Conservation (phyloP, 2,797 vertebrate genomes). For the Arnoldichthys spilopterus region DNA sequence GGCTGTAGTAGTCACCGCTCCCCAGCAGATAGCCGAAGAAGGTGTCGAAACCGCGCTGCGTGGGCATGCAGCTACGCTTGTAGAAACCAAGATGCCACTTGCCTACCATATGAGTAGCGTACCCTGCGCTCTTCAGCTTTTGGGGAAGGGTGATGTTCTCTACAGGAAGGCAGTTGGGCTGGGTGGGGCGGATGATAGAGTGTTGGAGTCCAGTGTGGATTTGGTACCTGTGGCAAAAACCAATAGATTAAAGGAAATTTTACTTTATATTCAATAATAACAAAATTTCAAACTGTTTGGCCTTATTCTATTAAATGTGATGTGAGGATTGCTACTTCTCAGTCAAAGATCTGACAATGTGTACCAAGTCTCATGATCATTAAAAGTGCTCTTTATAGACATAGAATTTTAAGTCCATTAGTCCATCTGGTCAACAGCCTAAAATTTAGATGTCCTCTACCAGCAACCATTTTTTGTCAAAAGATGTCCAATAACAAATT, state of each 20-base stretch:
- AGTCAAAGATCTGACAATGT: not conserved
- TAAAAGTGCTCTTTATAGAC: not conserved
- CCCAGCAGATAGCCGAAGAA: constrained; percentile 95
- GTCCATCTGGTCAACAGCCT: too few species aligned
- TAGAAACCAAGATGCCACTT: constrained; percentile 99
- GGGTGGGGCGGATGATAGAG: constrained; percentile 93
- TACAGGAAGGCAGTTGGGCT: constrained; percentile 94
- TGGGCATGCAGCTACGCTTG: constrained; percentile 92
- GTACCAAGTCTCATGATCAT: not conserved
- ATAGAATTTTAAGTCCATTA: too few species aligned
- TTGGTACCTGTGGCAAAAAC: constrained; percentile 85
- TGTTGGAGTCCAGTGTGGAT: constrained; percentile 98
- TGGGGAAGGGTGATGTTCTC: constrained; percentile 93
- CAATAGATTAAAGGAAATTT: constrained; percentile 23
- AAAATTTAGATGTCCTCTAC: not conserved
- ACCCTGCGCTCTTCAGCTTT: constrained; percentile 91
- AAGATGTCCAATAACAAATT: not conserved
- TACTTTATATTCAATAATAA: not conserved
- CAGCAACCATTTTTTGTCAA: not conserved
- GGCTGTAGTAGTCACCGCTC: constrained; percentile 95
- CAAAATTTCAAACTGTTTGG: not conserved
- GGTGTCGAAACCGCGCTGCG: constrained; percentile 91
- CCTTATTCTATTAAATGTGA: not conserved
- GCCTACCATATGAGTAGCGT: constrained; percentile 97
- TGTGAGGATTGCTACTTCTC: not conserved